Conservation (phyloP, 2,113 vertebrate genomes). For the Phylloscopus trochilus region DNA sequence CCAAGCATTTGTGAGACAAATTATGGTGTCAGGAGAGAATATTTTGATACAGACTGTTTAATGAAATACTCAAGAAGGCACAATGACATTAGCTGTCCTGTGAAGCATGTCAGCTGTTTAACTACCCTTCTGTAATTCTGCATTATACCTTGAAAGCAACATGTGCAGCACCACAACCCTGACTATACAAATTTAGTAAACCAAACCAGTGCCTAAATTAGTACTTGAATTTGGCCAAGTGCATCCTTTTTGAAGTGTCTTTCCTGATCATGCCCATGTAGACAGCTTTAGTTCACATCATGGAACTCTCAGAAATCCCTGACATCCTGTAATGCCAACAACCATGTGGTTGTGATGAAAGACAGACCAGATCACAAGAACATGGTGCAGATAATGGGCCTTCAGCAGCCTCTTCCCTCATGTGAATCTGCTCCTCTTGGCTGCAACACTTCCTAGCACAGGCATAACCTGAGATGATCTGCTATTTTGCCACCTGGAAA, state of each 20-base stretch:
- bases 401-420: background rate
- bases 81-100: background rate
- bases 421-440: background rate
- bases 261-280: background rate
- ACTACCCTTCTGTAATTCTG: background rate
- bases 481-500: background rate
- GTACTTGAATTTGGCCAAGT: background rate
- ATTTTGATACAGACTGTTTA: background rate
- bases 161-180: background rate
- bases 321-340: background rate
- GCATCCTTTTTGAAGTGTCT: background rate
- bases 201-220: background rate
- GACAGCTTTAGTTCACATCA: accelerated
- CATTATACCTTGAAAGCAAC: background rate
- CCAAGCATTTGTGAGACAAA: background rate
- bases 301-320: background rate
- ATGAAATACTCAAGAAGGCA: background rate
- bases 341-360: background rate
- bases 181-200: background rate
- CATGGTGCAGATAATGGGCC: accelerated
- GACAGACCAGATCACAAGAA: background rate
- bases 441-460: background rate
- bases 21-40: accelerated
- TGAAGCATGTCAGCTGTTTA: background rate
- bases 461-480: background rate